Base-by-base conservation (phyloP, 2,888 invertebrate species). In the Trichopria drosophilae region DNA sequence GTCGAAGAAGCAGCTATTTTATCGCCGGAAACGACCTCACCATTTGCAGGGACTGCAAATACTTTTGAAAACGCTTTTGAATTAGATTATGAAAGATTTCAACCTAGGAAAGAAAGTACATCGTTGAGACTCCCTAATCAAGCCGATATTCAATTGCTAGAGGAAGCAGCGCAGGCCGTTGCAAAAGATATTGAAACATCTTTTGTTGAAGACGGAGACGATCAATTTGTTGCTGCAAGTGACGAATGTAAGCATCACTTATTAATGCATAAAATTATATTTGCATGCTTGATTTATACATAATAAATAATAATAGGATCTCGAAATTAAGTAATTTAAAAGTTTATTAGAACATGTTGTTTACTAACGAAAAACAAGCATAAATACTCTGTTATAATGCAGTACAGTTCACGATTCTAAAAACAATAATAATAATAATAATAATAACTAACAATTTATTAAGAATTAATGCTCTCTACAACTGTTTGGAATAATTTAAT, bases 151-250 rank as follows among this genome's bases (percentile, higher is more conserved):
- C 55, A 57, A n/a, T 56, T 60, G 36, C 41, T 70, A 6, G 60
- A 63, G 50, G 49, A 61, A 3, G 66, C 65, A 4, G 67, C 68
- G 3, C 58, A 67, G 39, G 52, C 61, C n/a, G 56, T 70, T 4
- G 65, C 68, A 7, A 61, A 68, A 55, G 67, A 70, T 43, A 65
- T 72, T 19, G 64, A 68, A 35, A 57, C 62, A 7, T 62, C 68
- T 4, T 32, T 65, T 40, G 65, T 65, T 9, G 45, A 65, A 12
- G 69, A 67, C 26, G 71, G 70, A 9, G 57, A 19, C 26, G 66
- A 68, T 24, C 46, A 51, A 20, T 72, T 67, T 51, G 57, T 67
- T 45, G 67, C 58, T 39, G 69, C 73, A 19, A 62, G 65, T 23
- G 59, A 65, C 28, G 71, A 70, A 39, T 46, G 73, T 72, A 51